Evolutionary conservation across 2,113 vertebrate species (phyloP), one percentile per base, ranked within the genome.

Genomic region (Ammodytes marinus): DNA sequence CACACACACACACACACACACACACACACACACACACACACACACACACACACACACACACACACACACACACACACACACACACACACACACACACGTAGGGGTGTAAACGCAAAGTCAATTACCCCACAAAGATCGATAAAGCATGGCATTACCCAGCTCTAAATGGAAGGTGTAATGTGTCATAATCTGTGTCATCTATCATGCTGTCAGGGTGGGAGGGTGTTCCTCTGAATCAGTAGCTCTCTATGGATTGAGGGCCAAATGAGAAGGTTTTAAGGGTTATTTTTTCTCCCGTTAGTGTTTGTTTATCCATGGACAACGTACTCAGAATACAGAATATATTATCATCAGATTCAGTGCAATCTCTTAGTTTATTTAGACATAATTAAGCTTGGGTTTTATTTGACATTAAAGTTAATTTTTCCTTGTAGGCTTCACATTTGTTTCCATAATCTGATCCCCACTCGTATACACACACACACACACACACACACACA

Each of bases 131-230:
- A n/a, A 3, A 5, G 55, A 83, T 89, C 84, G 39, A 80, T 90
- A 67, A 75, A 74, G 76, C 19, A 10, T 72, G 82, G 50, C 66
- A n/a, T 90, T 85, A 83, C 40, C 50, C 1, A 19, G 14, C 11
- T 37, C 45, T 82, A 42, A 73, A 67, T 9, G 73, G 57, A 74
- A 58, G 27, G 45, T 11, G 2, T 86, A 74, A 86, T 78, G 76
- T 69, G 60, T 79, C 85, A 77, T 79, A 50, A 83, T 77, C 17
- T 53, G 77, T 50, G 80, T 68, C 85, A 74, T 89, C 87, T 57
- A 86, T 91, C 85, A 87, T 68, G 9, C 4, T 55, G 81, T 65
- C 78, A 43, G 63, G 58, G 47, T 3, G 6, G 17, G 15, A 55
- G 60, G 6, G 6, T 58, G 27, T 11, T 14, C 12, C n/a, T n/a